Evolutionary conservation across 2,888 invertebrate genomes (phyloP).

Genomic region (Xanthostigma xanthostigma): DNA sequence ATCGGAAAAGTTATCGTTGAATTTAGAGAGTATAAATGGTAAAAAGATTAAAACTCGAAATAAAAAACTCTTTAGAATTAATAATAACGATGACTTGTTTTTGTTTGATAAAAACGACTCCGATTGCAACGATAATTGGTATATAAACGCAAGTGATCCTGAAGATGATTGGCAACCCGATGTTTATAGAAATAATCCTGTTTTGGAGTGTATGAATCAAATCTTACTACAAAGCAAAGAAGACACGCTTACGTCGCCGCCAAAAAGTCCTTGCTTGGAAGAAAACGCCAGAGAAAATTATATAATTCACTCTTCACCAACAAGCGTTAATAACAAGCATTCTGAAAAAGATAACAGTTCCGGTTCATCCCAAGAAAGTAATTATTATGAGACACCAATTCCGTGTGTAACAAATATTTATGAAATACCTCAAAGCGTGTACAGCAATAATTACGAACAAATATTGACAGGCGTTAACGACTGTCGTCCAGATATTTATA

Average conservation of each 20-base stretch:
- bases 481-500: slow-evolving; percentile 11
- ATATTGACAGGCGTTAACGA: slow-evolving; percentile 39
- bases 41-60: neutral
- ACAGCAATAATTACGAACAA: slow-evolving; percentile 61
- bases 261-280: slow-evolving; percentile 27
- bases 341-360: neutral
- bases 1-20: too few species aligned
- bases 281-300: slow-evolving; percentile 18
- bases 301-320: too few species aligned
- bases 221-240: slow-evolving; percentile 61
- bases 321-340: too few species aligned
- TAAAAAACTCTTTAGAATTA: too few species aligned
- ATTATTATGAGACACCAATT: slow-evolving; percentile 30
- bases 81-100: neutral
- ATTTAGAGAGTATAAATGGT: neutral
- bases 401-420: slow-evolving; percentile 36
- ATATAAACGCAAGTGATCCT: slow-evolving; percentile 62
- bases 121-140: slow-evolving; percentile 60
- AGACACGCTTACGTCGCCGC: slow-evolving; percentile 28
- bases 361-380: slow-evolving; percentile 7
- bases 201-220: slow-evolving; percentile 74
- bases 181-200: slow-evolving; percentile 66
- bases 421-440: slow-evolving; percentile 53
- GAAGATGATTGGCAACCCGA: slow-evolving; percentile 56
- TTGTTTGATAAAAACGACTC: slow-evolving; percentile 27